Percentiles rank a stretch among this genome's conserved stretches.
These are phyloP conservation scores for Argentina silus DNA, from an alignment of 2,797 vertebrate genomes.

Conservation along the genomic window DNA sequence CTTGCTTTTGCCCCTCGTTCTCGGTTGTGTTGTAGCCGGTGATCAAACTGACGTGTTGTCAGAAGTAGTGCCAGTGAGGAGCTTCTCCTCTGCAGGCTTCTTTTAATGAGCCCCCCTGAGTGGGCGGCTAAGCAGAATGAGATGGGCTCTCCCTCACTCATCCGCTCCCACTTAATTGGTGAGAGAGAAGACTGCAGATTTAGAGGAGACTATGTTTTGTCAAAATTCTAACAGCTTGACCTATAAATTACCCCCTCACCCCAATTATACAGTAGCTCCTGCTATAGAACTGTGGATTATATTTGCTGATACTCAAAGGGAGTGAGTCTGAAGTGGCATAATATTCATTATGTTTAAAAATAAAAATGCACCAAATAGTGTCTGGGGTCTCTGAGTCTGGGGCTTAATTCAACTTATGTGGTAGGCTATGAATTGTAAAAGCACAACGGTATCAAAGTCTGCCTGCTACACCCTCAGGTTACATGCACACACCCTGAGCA, in stretches of 20 bases:
- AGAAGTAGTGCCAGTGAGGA: slow-evolving; percentile 68
- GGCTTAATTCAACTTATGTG: neutral
- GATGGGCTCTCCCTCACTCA: slow-evolving; percentile 35
- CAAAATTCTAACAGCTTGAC: slow-evolving; percentile 31
- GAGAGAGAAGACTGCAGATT: slow-evolving; percentile 47
- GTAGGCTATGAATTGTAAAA: neutral
- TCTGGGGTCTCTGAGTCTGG: too few species aligned
- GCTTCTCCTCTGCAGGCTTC: too few species aligned
- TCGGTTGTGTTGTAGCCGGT: slow-evolving; percentile 31
- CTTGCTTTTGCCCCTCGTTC: too few species aligned
- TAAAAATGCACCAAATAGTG: too few species aligned
- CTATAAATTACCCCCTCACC: slow-evolving; percentile 34
- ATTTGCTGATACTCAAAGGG: slow-evolving; percentile 20
- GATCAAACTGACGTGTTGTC: slow-evolving; percentile 53
- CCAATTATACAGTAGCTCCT: slow-evolving; percentile 42
- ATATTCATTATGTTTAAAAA: too few species aligned
- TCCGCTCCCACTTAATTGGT: slow-evolving; percentile 61
- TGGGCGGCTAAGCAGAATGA: too few species aligned
- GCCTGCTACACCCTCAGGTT: neutral
- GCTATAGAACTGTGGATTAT: slow-evolving; percentile 26
- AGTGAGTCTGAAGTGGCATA: too few species aligned
- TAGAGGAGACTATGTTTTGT: slow-evolving; percentile 55
- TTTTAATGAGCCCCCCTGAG: slow-evolving; percentile 72
- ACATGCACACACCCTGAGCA: neutral
- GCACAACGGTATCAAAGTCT: neutral